phyloP scores from a whole-genome alignment of 2,113 vertebrate species.

The Athene cunicularia region DNA sequence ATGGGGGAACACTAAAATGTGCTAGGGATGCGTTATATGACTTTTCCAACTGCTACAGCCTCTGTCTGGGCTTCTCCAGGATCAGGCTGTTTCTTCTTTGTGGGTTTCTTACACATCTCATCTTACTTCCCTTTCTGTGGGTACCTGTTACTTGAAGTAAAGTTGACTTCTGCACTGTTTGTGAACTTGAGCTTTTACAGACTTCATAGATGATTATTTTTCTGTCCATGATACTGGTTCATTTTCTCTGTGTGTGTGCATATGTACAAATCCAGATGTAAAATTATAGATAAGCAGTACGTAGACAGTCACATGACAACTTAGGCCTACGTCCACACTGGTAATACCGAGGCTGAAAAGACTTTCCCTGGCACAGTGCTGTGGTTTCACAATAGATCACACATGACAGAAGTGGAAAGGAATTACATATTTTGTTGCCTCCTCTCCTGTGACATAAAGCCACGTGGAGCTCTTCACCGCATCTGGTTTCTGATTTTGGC shows the following conservation, averaged over 20 bases:
- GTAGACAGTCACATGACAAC: background rate
- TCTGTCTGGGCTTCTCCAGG: background rate
- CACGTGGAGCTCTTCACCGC: background rate
- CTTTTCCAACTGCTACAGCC: background rate
- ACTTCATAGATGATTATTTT: background rate
- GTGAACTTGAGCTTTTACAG: background rate
- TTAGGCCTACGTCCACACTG: background rate
- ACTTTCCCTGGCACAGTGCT: background rate
- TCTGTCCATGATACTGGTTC: background rate
- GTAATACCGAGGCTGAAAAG: background rate
- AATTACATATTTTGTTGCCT: slow-evolving; percentile 10
- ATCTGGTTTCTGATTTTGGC: slow-evolving; percentile 43
- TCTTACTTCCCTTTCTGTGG: background rate
- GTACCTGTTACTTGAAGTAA: background rate
- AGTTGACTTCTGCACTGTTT: background rate
- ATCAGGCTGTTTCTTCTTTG: background rate
- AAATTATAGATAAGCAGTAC: background rate
- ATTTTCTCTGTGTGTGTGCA: background rate
- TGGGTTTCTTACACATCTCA: background rate
- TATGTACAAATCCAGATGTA: background rate
- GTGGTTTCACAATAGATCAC: slow-evolving; percentile 16
- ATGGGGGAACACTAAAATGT: fast-evolving
- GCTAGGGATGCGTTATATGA: background rate
- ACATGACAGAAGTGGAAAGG: background rate
- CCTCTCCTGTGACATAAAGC: background rate